Percentiles rank a stretch among this genome's conserved stretches.
phyloP scores from a whole-genome alignment of 2,888 invertebrate species.

The Erynnis tages region DNA sequence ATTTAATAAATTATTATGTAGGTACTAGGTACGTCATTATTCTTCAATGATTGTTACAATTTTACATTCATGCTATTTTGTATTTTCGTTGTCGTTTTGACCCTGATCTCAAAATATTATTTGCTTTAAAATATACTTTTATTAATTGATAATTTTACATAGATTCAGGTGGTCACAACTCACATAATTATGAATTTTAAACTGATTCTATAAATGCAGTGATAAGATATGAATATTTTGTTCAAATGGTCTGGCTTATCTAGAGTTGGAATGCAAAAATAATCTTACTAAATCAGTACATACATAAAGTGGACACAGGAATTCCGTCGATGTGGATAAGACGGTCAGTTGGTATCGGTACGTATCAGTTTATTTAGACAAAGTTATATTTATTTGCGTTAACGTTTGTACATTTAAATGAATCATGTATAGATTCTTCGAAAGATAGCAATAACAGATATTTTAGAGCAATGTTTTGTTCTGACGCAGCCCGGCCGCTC shows the following conservation, averaged over 20 bases:
- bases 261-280: neutral
- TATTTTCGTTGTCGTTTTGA: too few species aligned
- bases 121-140: too few species aligned
- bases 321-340: slow-evolving; percentile 26
- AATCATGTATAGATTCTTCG: neutral
- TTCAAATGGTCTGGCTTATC: slow-evolving; percentile 1
- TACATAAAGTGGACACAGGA: neutral
- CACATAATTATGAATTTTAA: too few species aligned
- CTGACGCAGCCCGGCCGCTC: neutral
- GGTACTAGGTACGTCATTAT: too few species aligned
- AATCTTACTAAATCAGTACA: neutral
- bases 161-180: too few species aligned
- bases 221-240: slow-evolving; percentile 4
- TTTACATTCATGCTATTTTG: too few species aligned
- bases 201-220: neutral
- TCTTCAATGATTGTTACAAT: too few species aligned
- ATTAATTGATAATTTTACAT: too few species aligned
- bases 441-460: neutral
- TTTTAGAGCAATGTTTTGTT: neutral
- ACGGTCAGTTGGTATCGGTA: slow-evolving; percentile 12
- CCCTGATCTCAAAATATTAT: too few species aligned
- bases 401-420: slow-evolving; percentile 1
- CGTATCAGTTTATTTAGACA: slow-evolving; percentile 1
- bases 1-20: too few species aligned
- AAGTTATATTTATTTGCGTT: too few species aligned